Evolutionary conservation across 2,797 vertebrate species (phyloP), one percentile per base, ranked within the genome.

Genomic region (Acanthurus leucopareius): DNA sequence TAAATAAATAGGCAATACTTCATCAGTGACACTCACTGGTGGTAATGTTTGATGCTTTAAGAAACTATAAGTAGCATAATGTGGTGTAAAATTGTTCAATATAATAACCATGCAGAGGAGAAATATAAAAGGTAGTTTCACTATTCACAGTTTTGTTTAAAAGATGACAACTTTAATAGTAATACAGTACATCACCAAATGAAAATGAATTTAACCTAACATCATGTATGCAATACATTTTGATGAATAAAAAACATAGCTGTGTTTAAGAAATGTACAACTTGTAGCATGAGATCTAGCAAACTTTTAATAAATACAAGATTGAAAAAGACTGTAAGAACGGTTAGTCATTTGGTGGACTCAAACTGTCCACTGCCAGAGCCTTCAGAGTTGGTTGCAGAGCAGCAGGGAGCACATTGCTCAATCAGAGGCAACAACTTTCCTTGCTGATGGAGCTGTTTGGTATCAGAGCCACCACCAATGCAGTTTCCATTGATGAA

Each of bases 401-500:
- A 75, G 60, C 91, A 94, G 91, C 94, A 96, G 22, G 95, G 91
- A 14, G 91, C 89, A 62, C 97, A 98, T 48, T 97, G 95, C 82
- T 95, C 75, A 61, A 99, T 93, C 63, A 99, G 89, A 4, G 97
- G 96, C 75, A 97, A 75, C 78, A 99, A 87, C 88, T 93, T 97
- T 13, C 98, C 98, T 91, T 98, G 96, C 75, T 95, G 94, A 20
- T 98, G 96, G 84, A 98, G 97, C 77, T 93, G 95, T 0, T 95
- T 94, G 77, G 96, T 98, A 49, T 99, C 97, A 0, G 96, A 94
- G 75, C 97, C 97, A 4, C 98, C 98, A 28, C 98, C 98, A 20
- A 99, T 95, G 89, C 97, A 98, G 79, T 93, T 93, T 56, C 98
- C 98, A 16, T 99, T 99, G 73, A 99, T 94, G 94, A 99, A 99